Evolutionary conservation across 2,797 vertebrate species (phyloP), one percentile per base, ranked within the genome.

Genomic region (Enteromius treurensis): DNA sequence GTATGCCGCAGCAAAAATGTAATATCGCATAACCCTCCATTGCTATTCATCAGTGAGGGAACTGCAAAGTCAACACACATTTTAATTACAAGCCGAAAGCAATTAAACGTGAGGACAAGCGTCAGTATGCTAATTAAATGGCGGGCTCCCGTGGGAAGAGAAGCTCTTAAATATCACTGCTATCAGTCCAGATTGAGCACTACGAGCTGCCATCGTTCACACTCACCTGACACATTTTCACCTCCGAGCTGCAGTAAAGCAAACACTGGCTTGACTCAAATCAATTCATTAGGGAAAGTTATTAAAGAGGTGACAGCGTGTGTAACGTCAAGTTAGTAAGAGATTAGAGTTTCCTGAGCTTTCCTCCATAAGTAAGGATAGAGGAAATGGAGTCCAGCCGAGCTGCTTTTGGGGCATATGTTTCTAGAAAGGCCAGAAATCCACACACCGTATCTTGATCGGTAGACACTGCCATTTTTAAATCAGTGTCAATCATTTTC

Each of bases 31-130:
- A 94, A 94, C 92, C 93, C 92, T 92, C 91, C 92, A 93, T 94
- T 94, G 93, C 94, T 93, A 94, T 95, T 95, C 94, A 95, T 94
- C 94, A 92, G 91, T 88, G 88, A 92, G 92, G 91, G 93, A 93
- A 94, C 92, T 88, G 92, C 92, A 94, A 93, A 94, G 93, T 94
- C 94, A 95, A 95, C 94, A 94, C 92, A 92, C 92, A 91, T 93
- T 89, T 95, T 95, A 95, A 95, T 95, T 93, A 94, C 92, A 93
- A 92, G 92, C 92, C 89, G 88, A 89, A 94, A 93, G 94, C 94
- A 95, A 95, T 95, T 94, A 95, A 94, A 93, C 88, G 85, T 87
- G 90, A 92, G 90, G 91, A 91, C 75, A 84, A 90, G 89, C 88
- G 81, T 88, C 90, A 91, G 92, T 94, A 94, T 94, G 94, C 88